Evolutionary conservation across 2,797 vertebrate species (phyloP).

Genomic region (Mormyrops attenuatus): DNA sequence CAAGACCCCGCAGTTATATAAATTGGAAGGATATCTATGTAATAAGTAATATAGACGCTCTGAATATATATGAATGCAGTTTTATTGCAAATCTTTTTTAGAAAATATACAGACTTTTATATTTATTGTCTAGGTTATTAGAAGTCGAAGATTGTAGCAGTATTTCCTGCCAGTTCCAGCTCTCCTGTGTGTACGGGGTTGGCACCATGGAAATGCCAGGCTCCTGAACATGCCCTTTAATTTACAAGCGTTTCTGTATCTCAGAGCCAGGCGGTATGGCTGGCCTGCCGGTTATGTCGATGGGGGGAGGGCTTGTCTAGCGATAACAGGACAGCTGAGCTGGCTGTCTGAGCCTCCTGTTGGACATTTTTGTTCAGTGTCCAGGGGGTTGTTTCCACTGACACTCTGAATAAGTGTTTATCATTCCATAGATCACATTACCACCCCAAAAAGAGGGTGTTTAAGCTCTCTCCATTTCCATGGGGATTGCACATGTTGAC

Average conservation of each 20-base stretch:
- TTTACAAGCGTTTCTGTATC: background rate
- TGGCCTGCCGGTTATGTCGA: background rate
- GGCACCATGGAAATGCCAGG: background rate
- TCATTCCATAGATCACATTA: conserved; percentile 1
- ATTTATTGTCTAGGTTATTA: background rate
- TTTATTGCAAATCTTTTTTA: background rate
- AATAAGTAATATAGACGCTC: background rate
- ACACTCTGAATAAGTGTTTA: background rate
- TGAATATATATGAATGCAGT: background rate
- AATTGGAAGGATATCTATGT: background rate
- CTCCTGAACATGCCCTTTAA: background rate
- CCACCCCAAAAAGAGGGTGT: background rate
- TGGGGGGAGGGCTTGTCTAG: background rate
- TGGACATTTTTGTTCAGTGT: background rate
- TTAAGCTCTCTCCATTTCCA: background rate
- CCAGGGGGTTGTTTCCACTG: background rate
- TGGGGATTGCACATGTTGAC: background rate
- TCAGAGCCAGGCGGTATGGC: background rate
- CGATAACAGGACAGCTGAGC: background rate
- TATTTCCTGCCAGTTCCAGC: background rate
- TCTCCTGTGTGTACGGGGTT: background rate
- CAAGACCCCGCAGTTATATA: background rate
- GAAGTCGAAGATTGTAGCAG: background rate
- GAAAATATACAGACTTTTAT: background rate
- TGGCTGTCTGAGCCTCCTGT: background rate